These are phyloP conservation scores for Cephalopterus ornatus DNA, from an alignment of 2,113 vertebrate species.

Conservation along the genomic window DNA sequence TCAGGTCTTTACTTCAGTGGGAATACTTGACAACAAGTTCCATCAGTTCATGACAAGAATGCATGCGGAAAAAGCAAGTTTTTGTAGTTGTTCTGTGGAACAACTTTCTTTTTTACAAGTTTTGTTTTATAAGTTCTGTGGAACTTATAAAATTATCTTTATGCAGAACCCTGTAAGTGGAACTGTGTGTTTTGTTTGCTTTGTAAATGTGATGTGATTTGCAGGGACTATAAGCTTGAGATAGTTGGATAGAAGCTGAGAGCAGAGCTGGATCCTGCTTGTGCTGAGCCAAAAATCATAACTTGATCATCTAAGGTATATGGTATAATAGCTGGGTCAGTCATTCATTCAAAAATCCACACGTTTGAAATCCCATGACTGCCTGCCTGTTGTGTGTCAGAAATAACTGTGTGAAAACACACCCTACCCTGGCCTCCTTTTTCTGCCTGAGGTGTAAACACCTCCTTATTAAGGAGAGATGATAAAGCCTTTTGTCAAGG, in stretches of 20 bases:
- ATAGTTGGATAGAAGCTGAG: background rate
- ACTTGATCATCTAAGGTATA: background rate
- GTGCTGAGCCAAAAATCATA: background rate
- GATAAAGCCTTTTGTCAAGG: background rate
- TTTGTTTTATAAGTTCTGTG: no score
- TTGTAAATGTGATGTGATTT: background rate
- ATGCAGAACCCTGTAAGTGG: background rate
- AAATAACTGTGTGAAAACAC: background rate
- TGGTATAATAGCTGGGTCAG: background rate
- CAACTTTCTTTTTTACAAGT: no score
- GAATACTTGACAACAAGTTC: background rate
- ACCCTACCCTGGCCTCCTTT: background rate
- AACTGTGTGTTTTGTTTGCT: background rate
- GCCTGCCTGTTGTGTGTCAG: background rate
- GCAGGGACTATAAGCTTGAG: background rate
- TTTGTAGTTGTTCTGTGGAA: background rate
- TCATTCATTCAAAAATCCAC: background rate
- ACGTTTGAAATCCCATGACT: background rate
- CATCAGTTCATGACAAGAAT: background rate
- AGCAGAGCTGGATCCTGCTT: background rate
- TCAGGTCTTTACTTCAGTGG: background rate
- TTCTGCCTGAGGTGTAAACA: background rate
- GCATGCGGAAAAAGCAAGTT: rapidly evolving
- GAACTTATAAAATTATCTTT: background rate
- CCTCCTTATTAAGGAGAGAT: background rate